phyloP scores from a whole-genome alignment of 1,140 invertebrate genomes.

The Trissolcus basalis region DNA sequence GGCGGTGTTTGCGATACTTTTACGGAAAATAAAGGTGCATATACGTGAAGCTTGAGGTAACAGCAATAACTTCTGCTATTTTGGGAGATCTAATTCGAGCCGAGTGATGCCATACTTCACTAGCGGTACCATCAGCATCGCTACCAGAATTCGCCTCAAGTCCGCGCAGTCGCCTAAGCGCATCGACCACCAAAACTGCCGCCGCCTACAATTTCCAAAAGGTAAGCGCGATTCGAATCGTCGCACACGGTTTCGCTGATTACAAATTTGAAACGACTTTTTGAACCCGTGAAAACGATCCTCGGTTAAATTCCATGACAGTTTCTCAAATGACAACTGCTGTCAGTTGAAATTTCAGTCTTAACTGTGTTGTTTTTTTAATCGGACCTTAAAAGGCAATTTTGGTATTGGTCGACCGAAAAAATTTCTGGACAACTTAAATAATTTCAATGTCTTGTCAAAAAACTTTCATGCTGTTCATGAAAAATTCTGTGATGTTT shows the following conservation, averaged over 20 bases:
- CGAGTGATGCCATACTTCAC: constrained; percentile 52
- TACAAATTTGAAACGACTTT: neutral
- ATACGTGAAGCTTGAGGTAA: neutral
- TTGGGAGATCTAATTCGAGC: constrained; percentile 3
- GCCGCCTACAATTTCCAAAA: constrained; percentile 62
- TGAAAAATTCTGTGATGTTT: no score
- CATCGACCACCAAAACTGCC: constrained; percentile 66
- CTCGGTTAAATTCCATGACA: no score
- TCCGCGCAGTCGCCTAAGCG: constrained; percentile 67
- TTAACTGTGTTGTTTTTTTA: constrained; percentile 13
- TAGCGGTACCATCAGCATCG: constrained; percentile 60
- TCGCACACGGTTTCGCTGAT: constrained; percentile 42
- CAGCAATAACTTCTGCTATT: constrained; percentile 2
- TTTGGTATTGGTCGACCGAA: neutral
- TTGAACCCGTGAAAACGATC: neutral
- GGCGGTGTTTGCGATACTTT: neutral
- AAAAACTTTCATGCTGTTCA: no score
- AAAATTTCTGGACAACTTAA: no score
- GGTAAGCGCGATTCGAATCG: constrained; percentile 64
- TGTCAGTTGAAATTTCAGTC: no score
- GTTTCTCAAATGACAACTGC: no score
- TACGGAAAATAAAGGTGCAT: constrained; percentile 3
- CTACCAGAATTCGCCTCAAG: constrained; percentile 55
- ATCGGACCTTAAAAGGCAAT: constrained; percentile 44
- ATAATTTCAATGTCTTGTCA: no score